Evolutionary conservation across 1,140 invertebrate species (phyloP).

Genomic region (Dendroctonus valens): DNA sequence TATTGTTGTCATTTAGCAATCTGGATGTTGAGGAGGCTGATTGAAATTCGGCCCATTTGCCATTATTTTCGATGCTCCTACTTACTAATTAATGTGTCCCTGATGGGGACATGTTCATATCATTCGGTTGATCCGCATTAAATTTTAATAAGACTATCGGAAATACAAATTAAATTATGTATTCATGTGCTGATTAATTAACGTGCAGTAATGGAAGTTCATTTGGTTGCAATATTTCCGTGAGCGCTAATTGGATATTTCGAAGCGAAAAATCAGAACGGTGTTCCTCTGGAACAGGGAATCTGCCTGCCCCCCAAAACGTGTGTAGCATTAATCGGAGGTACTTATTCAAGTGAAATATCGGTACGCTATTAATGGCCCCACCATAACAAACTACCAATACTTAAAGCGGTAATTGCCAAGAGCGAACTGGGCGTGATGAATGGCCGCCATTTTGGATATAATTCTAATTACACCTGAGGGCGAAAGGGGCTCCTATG

Average conservation of each 20-base stretch:
- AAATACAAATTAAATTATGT: constrained; percentile 10
- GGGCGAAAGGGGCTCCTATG: constrained; percentile 2
- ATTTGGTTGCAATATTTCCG: neutral
- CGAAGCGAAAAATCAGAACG: neutral
- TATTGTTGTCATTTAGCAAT: too few relatives aligned
- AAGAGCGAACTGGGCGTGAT: constrained; percentile 25
- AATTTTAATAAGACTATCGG: neutral
- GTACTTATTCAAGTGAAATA: constrained; percentile 25
- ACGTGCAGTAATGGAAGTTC: neutral
- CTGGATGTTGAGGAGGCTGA: too few relatives aligned
- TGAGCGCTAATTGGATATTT: constrained; percentile 1
- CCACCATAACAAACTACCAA: constrained; percentile 30
- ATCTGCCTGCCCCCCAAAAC: neutral
- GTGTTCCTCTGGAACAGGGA: neutral
- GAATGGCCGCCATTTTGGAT: constrained; percentile 33
- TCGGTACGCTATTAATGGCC: constrained; percentile 20
- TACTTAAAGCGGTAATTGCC: constrained; percentile 35
- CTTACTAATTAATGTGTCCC: too few relatives aligned
- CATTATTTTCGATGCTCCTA: too few relatives aligned
- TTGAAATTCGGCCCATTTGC: too few relatives aligned
- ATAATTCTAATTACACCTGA: constrained; percentile 36
- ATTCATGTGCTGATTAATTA: constrained; percentile 16
- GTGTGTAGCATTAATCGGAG: neutral
- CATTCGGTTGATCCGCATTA: neutral
- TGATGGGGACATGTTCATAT: too few relatives aligned